Base-by-base conservation (phyloP, 2,888 invertebrate genomes). In the Lacanobia wlatinum region DNA sequence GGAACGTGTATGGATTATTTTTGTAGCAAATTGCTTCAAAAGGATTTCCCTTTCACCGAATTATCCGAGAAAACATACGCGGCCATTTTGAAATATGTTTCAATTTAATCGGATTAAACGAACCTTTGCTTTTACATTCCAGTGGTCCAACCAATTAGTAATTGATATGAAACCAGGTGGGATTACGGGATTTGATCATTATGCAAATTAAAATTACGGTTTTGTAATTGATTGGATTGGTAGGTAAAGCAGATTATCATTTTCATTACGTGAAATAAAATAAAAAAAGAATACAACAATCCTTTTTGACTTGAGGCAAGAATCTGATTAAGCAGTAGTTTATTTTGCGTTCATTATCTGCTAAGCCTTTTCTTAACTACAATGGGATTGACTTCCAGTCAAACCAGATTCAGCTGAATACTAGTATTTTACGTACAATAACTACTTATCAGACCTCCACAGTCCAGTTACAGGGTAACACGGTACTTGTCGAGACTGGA, bases 61-160 rank as follows among this genome's bases (percentile, higher is more conserved):
- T 69, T 73, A 73, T 76, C 28, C 18, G 43, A 61, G n/a, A 50
- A 21, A 52, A 43, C 10, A 63, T 46, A 72, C 18, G 23, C 21
- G 1, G 34, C 50, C 43, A 52, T 73, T 80, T 78, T 61, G 56
- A 23, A 55, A 58, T 46, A 60, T 60, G 43, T 78, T 83, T 74
- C 58, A 70, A 73, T 84, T 70, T 67, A 69, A 81, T 76, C 72
- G 58, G 84, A 78, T 84, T 85, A 83, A 34, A 52, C 34, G 52
- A 63, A 59, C 60, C 55, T 58, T 43, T 55, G 53, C 59, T 64
- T 73, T 68, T n/a, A 63, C 60, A 61, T 65, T 61, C 55, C 62
- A 70, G 48, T 71, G 60, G 52, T 40, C 38, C 60, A 28, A 74
- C 48, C 52, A 72, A 74, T 80, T 78, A 70, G 61, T 55, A 65